Base-by-base conservation (phyloP, 2,797 vertebrate species). In the Thunnus albacares region DNA sequence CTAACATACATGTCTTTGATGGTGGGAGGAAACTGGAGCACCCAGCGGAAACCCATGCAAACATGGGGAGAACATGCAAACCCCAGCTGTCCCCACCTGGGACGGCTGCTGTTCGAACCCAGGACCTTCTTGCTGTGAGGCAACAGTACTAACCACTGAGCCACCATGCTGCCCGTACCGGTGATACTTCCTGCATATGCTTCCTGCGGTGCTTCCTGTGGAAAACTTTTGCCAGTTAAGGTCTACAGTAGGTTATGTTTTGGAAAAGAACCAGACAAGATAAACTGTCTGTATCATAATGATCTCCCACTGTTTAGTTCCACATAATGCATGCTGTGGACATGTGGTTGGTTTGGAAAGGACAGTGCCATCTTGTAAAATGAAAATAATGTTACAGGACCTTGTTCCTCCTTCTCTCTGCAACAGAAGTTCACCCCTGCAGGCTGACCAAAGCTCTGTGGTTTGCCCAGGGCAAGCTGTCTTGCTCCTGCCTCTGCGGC, bases 381-480 rank as follows among this genome's bases (percentile, higher is more conserved):
- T 73, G 75, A 78, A 93, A 92, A 86, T 88, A 80, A 81, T 79
- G 81, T 84, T 78, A 75, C 65, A 78, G 70, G 71, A 72, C 65
- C 80, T 82, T 76, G 83, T 90, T 81, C 66, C 72, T 69, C 71
- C 71, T 68, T 82, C 72, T 84, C 61, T 6, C 88, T 77, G 77
- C 85, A 79, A 64, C 75, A 87, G 82, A 90, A 90, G 88, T 92
- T 92, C 88, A 80, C 80, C 92, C 92, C 91, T 89, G 82, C 89
- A 92, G 93, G 93, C 90, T 89, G 91, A 93, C 91, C 91, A 92
- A 89, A 92, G 92, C 93, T 69, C 82, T 68, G 88, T 86, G 90
- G 85, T 92, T 93, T 85, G 94, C 95, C 92, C 87, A 85, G 89
- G 93, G 94, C 94, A 86, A 86, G 85, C 89, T 92, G 91, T 93